Evolutionary conservation across 2,113 vertebrate species (phyloP).

Genomic region (Ellobius talpinus): DNA sequence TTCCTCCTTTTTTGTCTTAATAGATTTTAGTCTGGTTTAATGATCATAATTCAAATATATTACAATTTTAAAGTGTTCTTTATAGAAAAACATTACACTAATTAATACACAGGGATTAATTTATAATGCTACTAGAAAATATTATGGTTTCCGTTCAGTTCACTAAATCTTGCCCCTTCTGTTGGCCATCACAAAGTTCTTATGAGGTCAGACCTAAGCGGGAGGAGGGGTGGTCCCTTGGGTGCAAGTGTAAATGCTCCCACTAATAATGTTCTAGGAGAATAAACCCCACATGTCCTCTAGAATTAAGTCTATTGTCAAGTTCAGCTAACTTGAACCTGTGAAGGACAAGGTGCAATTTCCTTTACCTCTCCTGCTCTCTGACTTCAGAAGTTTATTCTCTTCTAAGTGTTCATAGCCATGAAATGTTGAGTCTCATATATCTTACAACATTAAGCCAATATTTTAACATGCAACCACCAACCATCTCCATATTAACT

Average conservation of each 20-base stretch:
- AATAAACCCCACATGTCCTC: neutral
- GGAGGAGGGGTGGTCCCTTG: neutral
- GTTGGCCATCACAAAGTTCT: conserved; percentile 37
- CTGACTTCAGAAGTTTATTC: neutral
- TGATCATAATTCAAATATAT: conserved; percentile 55
- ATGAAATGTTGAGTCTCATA: neutral
- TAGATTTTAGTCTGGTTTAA: conserved; percentile 55
- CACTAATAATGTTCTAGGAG: conserved; percentile 26
- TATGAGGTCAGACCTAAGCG: neutral
- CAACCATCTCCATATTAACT: neutral
- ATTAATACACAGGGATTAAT: conserved; percentile 61
- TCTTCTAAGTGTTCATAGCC: neutral
- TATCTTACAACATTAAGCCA: neutral
- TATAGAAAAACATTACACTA: conserved; percentile 58
- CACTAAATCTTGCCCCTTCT: conserved; percentile 2
- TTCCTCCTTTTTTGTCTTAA: conserved; percentile 31
- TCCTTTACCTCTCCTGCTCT: neutral
- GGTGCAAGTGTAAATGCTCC: neutral
- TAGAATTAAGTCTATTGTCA: neutral
- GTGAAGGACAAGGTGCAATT: neutral
- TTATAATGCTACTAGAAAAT: conserved; percentile 48
- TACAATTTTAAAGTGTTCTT: conserved; percentile 55
- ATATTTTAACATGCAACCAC: neutral
- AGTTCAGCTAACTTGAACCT: neutral
- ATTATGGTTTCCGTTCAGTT: conserved; percentile 47